A percentile compares a stretch with the other conserved stretches of the same genome.
These are phyloP conservation scores for Dendrolimus punctatus DNA, from an alignment of 1,140 invertebrate genomes.

Conservation along the genomic window DNA sequence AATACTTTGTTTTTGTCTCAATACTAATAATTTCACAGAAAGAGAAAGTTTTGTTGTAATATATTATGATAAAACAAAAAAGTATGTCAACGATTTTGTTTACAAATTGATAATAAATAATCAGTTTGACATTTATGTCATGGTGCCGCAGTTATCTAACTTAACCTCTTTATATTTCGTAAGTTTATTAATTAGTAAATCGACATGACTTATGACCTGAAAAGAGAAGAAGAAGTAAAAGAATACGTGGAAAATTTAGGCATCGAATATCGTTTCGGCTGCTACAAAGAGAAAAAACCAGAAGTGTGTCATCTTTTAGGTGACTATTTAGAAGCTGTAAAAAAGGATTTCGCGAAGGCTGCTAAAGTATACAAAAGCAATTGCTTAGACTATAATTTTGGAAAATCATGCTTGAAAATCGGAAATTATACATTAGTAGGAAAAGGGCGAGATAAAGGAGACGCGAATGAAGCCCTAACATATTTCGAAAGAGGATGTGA, in stretches of 20 bases:
- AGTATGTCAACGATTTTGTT: conserved; percentile 32
- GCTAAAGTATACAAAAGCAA: conserved; percentile 85
- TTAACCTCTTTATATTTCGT: conserved; percentile 14
- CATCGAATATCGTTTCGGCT: conserved; percentile 94
- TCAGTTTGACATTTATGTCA: conserved; percentile 42
- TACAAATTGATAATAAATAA: conserved; percentile 42
- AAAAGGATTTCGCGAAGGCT: conserved; percentile 85
- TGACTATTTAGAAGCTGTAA: conserved; percentile 89
- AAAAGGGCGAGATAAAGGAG: conserved; percentile 72
- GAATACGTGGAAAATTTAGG: conserved; percentile 90
- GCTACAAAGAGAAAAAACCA: conserved; percentile 75
- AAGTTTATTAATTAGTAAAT: conserved; percentile 24
- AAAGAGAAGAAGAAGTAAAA: conserved; percentile 88
- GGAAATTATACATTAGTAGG: conserved; percentile 81
- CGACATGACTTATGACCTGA: conserved; percentile 77
- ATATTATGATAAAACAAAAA: conserved; percentile 14
- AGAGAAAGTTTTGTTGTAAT: not conserved
- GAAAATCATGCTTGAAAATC: conserved; percentile 89
- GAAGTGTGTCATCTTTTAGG: conserved; percentile 93
- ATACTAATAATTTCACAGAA: not conserved
- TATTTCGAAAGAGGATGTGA: conserved; percentile 89
- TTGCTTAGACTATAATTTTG: conserved; percentile 87
- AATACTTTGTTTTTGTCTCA: no score
- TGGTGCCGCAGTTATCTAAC: conserved; percentile 38
- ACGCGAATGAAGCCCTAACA: conserved; percentile 73